Conservation (phyloP, 2,888 invertebrate species). For the Conops quadrifasciatus region DNA sequence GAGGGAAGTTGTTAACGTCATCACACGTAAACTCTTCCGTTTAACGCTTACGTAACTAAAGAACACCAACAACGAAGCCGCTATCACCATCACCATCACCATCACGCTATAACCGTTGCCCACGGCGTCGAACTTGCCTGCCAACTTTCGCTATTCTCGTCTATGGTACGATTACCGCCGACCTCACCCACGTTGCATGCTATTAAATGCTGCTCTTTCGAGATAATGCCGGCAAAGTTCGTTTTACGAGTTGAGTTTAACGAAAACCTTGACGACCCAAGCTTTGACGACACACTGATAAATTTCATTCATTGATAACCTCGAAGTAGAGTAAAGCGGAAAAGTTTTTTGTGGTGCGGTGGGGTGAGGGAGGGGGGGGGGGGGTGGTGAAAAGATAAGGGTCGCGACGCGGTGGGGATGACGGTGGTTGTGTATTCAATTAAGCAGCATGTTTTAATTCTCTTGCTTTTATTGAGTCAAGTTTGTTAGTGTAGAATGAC, state of each 20-base stretch:
- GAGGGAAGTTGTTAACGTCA: too few species aligned
- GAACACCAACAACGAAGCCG: background rate
- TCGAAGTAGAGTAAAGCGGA: background rate
- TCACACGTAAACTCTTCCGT: background rate
- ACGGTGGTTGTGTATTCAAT: background rate
- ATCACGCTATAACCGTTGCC: background rate
- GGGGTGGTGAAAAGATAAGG: background rate
- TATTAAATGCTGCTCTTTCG: background rate
- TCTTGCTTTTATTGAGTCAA: constrained; percentile 2
- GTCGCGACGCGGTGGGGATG: background rate
- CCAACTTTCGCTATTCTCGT: background rate
- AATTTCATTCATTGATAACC: constrained; percentile 17
- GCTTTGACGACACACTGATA: background rate
- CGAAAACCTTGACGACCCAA: constrained; percentile 22
- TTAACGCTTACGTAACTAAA: background rate
- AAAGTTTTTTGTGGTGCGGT: background rate
- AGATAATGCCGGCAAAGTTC: constrained; percentile 13
- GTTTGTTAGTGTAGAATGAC: constrained; percentile 5
- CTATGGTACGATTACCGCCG: background rate
- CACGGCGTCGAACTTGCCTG: background rate
- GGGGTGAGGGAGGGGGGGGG: background rate
- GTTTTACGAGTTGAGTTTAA: constrained; percentile 19
- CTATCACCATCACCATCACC: background rate
- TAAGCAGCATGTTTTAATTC: constrained; percentile 8
- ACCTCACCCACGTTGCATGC: constrained; percentile 14